Evolutionary conservation across 2,113 vertebrate genomes (phyloP), one percentile per base, ranked within the genome.

Genomic region (Lepisosteus osseus): DNA sequence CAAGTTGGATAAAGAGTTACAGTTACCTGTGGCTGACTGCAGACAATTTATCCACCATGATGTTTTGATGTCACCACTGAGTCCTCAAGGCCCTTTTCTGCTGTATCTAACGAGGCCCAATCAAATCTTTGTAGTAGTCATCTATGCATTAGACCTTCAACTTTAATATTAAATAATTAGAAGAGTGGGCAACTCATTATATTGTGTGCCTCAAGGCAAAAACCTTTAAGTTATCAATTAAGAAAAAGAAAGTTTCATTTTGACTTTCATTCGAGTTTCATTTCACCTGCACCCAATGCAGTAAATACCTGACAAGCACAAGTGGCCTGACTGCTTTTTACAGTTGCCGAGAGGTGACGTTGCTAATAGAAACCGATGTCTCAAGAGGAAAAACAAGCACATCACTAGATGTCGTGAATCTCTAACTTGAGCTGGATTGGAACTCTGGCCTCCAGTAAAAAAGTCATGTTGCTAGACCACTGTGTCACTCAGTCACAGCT

Each of bases 121-220:
- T 91, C 91, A 88, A 85, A 87, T 88, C 88, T 90, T 89, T 89
- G 90, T 92, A 88, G 91, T 88, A 87, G 87, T 90, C 90, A 87
- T 87, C 86, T 87, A 84, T 69, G 84, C 84, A 77, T 82, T 85
- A 87, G 84, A 81, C 82, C 77, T 81, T 90, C 90, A 90, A 93
- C 88, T 90, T 91, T 93, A 92, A 91, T 92, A 86, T 88, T 90
- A 89, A 91, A 90, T 92, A 92, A 91, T 92, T 90, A 91, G 87
- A 88, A 65, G 69, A 79, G 76, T 77, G 61, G 65, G 67, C 54
- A 68, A 80, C 90, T 82, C 86, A 78, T 80, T 84, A 79, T 86
- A 87, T 85, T 82, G 77, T 82, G 83, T 85, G 8, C 90, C 89
- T 87, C 81, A 56, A 90, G 90, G 90, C 86, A 82, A 81, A 86